Conservation (phyloP, 2,888 invertebrate species). For the Drosophila leonis region DNA sequence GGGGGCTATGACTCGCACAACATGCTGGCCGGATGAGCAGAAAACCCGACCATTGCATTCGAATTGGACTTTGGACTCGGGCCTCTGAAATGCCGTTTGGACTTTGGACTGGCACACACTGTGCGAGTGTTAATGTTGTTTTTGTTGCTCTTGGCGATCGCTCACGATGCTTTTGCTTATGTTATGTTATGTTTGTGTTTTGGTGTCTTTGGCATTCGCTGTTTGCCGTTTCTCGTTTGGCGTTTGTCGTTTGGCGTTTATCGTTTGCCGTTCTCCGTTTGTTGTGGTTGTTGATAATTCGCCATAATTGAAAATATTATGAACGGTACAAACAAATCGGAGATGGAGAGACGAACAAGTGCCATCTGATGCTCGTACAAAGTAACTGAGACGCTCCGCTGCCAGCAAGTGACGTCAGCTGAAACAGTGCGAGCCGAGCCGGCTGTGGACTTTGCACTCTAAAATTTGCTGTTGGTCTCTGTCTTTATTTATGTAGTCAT, state of each 20-base stretch:
- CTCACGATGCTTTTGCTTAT: conserved; percentile 39
- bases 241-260: conserved; percentile 15
- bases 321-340: conserved; percentile 51
- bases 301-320: conserved; percentile 58
- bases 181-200: conserved; percentile 42
- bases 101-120: conserved; percentile 76
- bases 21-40: conserved; percentile 61
- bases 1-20: conserved; percentile 65
- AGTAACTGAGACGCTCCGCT: conserved; percentile 41
- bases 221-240: conserved; percentile 5
- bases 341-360: conserved; percentile 42
- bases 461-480: conserved; percentile 35
- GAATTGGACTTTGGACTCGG: conserved; percentile 72
- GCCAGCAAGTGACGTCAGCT: conserved; percentile 55
- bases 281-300: conserved; percentile 51
- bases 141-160: conserved; percentile 48
- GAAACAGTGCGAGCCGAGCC: conserved; percentile 27
- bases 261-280: conserved; percentile 15
- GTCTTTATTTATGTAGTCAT: not conserved
- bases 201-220: conserved; percentile 17
- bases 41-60: conserved; percentile 75
- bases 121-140: conserved; percentile 62
- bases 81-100: conserved; percentile 70
- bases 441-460: conserved; percentile 51
- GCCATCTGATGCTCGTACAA: conserved; percentile 47